A percentile compares a stretch with the other conserved stretches of the same genome.
Evolutionary conservation across 2,888 invertebrate genomes (phyloP).

Genomic region (Lasioglossum marginatum): DNA sequence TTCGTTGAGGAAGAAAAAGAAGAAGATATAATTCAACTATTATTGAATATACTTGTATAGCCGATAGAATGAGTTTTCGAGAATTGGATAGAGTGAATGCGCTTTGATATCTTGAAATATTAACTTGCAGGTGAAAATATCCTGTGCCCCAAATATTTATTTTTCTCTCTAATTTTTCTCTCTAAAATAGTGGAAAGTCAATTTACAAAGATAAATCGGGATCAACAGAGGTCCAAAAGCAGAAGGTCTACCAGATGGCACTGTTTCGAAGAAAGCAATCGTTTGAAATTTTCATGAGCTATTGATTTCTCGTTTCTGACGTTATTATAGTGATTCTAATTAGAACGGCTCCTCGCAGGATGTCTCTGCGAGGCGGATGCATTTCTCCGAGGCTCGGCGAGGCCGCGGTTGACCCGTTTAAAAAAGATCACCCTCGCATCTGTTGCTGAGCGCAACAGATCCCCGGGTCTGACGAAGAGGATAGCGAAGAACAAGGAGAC

Average conservation of each 20-base stretch:
- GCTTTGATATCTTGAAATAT: not conserved
- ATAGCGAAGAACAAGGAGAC: not conserved
- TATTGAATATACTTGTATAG: not conserved
- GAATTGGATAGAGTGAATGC: not conserved
- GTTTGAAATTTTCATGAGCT: too few species aligned
- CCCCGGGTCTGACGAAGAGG: slow-evolving; percentile 19
- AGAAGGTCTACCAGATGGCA: too few species aligned
- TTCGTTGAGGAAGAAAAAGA: not conserved
- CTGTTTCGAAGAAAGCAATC: too few species aligned
- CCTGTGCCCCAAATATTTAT: too few species aligned
- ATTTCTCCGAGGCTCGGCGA: slow-evolving; percentile 31
- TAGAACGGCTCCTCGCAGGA: slow-evolving; percentile 21
- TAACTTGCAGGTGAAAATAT: not conserved
- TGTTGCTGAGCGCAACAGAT: slow-evolving; percentile 61
- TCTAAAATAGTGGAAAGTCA: too few species aligned
- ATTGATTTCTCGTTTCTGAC: not conserved
- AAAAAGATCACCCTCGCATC: slow-evolving; percentile 69
- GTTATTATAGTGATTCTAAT: not conserved
- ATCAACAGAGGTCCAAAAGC: too few species aligned
- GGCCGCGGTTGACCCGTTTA: slow-evolving; percentile 66
- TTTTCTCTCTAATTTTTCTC: too few species aligned
- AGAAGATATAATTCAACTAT: not conserved
- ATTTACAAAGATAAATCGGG: too few species aligned
- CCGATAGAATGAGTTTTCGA: too few species aligned
- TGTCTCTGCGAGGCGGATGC: slow-evolving; percentile 42